Conservation (phyloP, 2,888 invertebrate genomes). For the Halocaridina rubra region DNA sequence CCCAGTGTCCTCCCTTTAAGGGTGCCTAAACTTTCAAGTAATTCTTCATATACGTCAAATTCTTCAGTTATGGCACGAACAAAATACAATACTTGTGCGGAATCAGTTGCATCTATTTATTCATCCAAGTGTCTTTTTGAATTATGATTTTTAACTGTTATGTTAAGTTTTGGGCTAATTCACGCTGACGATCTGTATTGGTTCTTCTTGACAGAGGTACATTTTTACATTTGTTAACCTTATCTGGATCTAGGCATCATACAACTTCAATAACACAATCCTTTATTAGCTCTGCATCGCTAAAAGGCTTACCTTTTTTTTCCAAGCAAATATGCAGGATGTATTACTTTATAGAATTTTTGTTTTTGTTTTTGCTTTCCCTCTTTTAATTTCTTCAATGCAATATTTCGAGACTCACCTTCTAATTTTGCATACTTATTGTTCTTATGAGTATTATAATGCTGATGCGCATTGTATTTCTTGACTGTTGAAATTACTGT, state of each 20-base stretch:
- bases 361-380: constrained; percentile 15
- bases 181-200: constrained; percentile 17
- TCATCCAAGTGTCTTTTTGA: neutral
- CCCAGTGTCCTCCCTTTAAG: no score
- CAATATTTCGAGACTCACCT: constrained; percentile 11
- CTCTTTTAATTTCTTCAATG: constrained; percentile 26
- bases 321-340: constrained; percentile 9
- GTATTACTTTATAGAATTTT: constrained; percentile 2
- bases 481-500: neutral
- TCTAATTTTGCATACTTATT: constrained; percentile 29
- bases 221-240: constrained; percentile 13
- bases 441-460: neutral
- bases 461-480: constrained; percentile 14
- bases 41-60: constrained; percentile 2
- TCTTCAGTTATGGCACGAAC: neutral
- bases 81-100: neutral
- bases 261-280: constrained; percentile 10
- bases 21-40: constrained; percentile 1
- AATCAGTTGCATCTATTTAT: neutral
- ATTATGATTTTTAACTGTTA: constrained; percentile 14
- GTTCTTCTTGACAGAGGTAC: no score
- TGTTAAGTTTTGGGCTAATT: neutral
- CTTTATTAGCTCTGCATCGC: constrained; percentile 29
- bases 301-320: constrained; percentile 27
- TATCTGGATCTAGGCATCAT: constrained; percentile 15